These are phyloP conservation scores for Drosophila falleni DNA, from an alignment of 2,888 invertebrate genomes.

Conservation along the genomic window DNA sequence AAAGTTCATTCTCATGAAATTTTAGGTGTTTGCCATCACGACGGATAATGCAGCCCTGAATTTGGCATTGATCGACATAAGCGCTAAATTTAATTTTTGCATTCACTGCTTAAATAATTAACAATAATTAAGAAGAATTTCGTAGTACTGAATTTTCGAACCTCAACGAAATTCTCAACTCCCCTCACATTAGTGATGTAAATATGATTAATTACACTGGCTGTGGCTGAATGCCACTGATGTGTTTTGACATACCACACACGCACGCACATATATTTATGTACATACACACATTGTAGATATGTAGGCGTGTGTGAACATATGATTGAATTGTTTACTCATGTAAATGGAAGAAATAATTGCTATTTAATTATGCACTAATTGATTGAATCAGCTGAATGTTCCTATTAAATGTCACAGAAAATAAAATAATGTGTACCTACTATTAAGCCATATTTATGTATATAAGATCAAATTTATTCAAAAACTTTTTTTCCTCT, in stretches of 20 bases:
- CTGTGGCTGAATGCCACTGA: constrained; percentile 10
- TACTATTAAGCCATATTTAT: constrained; percentile 1
- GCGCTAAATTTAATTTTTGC: not conserved
- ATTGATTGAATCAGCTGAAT: constrained; percentile 18
- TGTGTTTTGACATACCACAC: not conserved
- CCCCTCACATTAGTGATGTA: constrained; percentile 7
- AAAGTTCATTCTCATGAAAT: no score
- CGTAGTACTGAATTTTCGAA: not conserved
- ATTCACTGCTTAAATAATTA: not conserved
- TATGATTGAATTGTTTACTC: constrained; percentile 22
- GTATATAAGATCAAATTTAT: not conserved
- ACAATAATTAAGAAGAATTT: constrained; percentile 9
- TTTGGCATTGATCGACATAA: not conserved
- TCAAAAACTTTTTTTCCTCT: not conserved
- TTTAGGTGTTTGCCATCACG: no score
- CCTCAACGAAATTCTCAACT: not conserved
- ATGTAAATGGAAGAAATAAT: constrained; percentile 41
- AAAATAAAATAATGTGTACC: not conserved
- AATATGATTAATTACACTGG: constrained; percentile 55
- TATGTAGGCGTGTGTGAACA: constrained; percentile 3
- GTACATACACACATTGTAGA: not conserved
- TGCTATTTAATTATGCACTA: constrained; percentile 38
- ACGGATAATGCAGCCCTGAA: no score
- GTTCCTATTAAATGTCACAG: constrained; percentile 1
- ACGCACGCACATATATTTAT: not conserved